Evolutionary conservation across 2,797 vertebrate genomes (phyloP).

Genomic region (Loris lydekkerianus): DNA sequence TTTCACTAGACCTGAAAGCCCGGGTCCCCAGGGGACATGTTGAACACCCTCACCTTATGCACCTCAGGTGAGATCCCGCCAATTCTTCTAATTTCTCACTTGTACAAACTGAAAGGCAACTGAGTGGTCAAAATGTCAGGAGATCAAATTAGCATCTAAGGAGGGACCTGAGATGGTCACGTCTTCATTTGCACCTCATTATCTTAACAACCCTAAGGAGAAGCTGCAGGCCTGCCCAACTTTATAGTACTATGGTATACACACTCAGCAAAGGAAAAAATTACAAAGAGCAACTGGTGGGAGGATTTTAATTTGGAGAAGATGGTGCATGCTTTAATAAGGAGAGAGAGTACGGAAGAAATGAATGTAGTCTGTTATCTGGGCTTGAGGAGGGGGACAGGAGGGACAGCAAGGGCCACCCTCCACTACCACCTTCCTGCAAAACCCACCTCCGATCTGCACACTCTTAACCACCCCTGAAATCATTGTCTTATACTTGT

Average conservation of each 20-base stretch:
- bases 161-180: neutral
- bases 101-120: neutral
- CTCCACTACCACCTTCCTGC: neutral
- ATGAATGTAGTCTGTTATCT: neutral
- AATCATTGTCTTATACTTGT: neutral
- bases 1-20: neutral
- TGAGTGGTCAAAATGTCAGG: neutral
- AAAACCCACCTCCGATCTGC: neutral
- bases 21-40: no score
- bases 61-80: neutral
- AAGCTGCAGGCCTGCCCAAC: neutral
- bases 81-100: neutral
- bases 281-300: neutral
- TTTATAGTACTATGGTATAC: neutral
- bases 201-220: neutral
- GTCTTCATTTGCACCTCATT: neutral
- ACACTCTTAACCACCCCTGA: neutral
- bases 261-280: neutral
- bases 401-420: neutral
- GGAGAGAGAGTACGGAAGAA: neutral
- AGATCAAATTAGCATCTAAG: neutral
- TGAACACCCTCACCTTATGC: no score
- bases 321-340: neutral
- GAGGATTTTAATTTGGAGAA: conserved; percentile 25
- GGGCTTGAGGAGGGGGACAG: neutral